These are phyloP conservation scores for Plebejus melissa DNA, from an alignment of 2,888 invertebrate species.

Conservation along the genomic window DNA sequence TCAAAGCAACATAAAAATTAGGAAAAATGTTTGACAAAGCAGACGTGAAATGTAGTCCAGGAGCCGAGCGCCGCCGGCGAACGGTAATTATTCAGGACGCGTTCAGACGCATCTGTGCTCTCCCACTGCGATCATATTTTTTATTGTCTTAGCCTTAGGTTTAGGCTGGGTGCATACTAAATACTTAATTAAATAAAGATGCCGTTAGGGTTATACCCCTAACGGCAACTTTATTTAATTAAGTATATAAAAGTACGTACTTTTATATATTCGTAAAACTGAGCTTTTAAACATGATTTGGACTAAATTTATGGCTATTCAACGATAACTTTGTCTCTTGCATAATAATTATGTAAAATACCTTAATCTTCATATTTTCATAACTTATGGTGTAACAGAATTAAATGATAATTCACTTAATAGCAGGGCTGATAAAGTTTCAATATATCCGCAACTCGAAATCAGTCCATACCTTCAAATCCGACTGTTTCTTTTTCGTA, in stretches of 20 bases:
- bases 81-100: slow-evolving; percentile 66
- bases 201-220: not conserved
- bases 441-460: too few relatives aligned
- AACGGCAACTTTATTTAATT: too few relatives aligned
- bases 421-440: too few relatives aligned
- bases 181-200: not conserved
- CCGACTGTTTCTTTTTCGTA: too few relatives aligned
- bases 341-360: too few relatives aligned
- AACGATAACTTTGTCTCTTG: too few relatives aligned
- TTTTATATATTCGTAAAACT: not conserved
- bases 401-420: too few relatives aligned
- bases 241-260: not conserved
- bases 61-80: slow-evolving; percentile 46
- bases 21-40: not conserved
- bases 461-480: too few relatives aligned
- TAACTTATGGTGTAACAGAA: too few relatives aligned
- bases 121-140: slow-evolving; percentile 52
- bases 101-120: slow-evolving; percentile 63
- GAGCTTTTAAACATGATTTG: not conserved
- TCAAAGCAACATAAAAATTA: slow-evolving; percentile 1
- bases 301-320: too few relatives aligned
- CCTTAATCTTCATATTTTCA: too few relatives aligned
- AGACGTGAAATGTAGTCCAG: slow-evolving; percentile 29
- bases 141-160: slow-evolving; percentile 46
- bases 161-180: slow-evolving; percentile 35